Percentiles rank a stretch among this genome's conserved stretches.
Evolutionary conservation across 2,113 vertebrate species (phyloP).

Genomic region (Phainopepla nitens): DNA sequence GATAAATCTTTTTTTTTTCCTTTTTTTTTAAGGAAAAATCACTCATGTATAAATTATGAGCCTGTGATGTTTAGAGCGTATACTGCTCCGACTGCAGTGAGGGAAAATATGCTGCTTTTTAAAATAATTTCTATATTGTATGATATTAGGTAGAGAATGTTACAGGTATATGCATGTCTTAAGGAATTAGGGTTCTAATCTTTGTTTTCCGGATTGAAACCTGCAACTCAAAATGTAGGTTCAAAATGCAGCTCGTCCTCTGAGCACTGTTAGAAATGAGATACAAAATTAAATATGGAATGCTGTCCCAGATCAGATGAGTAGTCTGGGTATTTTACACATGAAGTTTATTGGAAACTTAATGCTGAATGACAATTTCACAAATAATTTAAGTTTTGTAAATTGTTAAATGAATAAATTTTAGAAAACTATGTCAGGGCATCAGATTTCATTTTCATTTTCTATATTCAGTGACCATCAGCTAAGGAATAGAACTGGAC

Average conservation of each 20-base stretch:
- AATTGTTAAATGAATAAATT: background rate
- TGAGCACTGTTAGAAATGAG: background rate
- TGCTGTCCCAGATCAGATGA: background rate
- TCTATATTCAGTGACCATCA: background rate
- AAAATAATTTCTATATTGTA: background rate
- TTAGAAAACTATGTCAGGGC: background rate
- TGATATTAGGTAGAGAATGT: background rate
- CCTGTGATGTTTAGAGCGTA: background rate
- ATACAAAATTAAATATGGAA: background rate
- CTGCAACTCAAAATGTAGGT: no score
- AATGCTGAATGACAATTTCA: background rate
- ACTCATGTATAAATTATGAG: background rate
- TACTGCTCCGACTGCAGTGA: rapidly evolving
- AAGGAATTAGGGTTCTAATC: background rate
- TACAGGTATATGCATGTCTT: background rate
- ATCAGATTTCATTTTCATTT: background rate
- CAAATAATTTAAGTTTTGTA: background rate
- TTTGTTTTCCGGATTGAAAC: background rate
- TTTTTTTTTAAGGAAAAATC: background rate
- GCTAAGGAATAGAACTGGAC: background rate
- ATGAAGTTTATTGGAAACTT: background rate
- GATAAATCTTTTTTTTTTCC: background rate
- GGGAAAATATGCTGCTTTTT: background rate
- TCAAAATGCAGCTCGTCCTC: background rate
- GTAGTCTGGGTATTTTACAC: background rate